Evolutionary conservation across 1,140 invertebrate genomes (phyloP).

Genomic region (Brachionus calyciflorus): DNA sequence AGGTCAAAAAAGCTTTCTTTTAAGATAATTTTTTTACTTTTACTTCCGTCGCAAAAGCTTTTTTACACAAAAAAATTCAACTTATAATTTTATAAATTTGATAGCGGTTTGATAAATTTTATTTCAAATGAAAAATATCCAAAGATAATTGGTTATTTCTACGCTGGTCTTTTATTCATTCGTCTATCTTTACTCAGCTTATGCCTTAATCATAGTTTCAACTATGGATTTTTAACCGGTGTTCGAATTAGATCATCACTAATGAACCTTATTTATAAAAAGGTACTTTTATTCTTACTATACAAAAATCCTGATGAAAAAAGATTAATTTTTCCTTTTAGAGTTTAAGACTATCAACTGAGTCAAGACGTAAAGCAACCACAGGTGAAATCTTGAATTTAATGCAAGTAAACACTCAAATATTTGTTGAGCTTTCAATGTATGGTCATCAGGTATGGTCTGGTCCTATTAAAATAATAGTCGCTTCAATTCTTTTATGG

Average conservation of each 20-base stretch:
- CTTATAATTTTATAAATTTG: not conserved
- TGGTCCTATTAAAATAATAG: conserved; percentile 81
- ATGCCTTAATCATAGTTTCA: conserved; percentile 66
- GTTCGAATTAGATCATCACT: conserved; percentile 84
- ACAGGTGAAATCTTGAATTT: conserved; percentile 67
- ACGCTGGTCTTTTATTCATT: conserved; percentile 71
- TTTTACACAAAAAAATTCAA: no score
- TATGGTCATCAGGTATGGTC: conserved; percentile 96
- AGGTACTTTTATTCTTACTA: conserved; percentile 56
- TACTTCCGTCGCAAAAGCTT: no score
- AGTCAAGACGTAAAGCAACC: conserved; percentile 60
- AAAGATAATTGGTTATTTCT: conserved; percentile 78
- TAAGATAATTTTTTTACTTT: no score
- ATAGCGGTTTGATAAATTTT: conserved; percentile 11
- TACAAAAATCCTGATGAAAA: not conserved
- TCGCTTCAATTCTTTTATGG: conserved; percentile 87
- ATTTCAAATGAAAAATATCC: conserved; percentile 8
- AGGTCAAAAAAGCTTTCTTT: no score
- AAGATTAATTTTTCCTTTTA: not conserved
- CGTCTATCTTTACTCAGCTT: conserved; percentile 82
- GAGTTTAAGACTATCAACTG: conserved; percentile 48
- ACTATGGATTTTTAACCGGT: conserved; percentile 68
- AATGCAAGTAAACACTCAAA: conserved; percentile 65
- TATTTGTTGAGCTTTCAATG: conserved; percentile 62
- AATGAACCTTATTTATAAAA: conserved; percentile 87